Evolutionary conservation across 2,797 vertebrate genomes (phyloP).

Genomic region (Urocyon cinereoargenteus): DNA sequence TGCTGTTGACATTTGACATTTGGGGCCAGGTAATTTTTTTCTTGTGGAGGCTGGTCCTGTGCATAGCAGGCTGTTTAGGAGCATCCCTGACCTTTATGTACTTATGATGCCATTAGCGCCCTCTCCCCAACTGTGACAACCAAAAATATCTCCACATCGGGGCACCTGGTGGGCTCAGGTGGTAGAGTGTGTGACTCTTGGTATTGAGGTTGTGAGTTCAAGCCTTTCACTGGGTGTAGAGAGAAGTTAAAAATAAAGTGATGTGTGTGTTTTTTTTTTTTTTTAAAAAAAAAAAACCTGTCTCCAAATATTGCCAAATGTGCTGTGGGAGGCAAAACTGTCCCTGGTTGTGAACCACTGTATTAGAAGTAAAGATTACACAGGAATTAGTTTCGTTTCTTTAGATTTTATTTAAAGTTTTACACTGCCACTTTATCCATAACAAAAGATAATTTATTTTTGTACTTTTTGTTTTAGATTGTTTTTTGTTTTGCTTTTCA

Average conservation of each 20-base stretch:
- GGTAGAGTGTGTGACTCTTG: neutral
- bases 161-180: neutral
- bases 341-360: neutral
- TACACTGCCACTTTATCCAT: neutral
- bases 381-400: neutral
- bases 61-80: neutral
- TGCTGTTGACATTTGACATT: neutral
- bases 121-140: neutral
- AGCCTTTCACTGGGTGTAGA: neutral
- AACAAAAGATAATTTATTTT: neutral
- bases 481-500: neutral
- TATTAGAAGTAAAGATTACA: neutral
- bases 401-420: neutral
- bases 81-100: neutral
- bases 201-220: neutral
- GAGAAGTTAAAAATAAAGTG: neutral
- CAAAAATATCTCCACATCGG: neutral
- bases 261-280: neutral
- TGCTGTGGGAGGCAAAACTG: neutral
- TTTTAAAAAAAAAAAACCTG: neutral
- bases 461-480: neutral
- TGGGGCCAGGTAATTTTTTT: neutral
- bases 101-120: neutral
- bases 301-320: neutral
- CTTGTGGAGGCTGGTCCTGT: neutral